Base-by-base conservation (phyloP, 2,888 invertebrate genomes). In the Bombylius discolor region DNA sequence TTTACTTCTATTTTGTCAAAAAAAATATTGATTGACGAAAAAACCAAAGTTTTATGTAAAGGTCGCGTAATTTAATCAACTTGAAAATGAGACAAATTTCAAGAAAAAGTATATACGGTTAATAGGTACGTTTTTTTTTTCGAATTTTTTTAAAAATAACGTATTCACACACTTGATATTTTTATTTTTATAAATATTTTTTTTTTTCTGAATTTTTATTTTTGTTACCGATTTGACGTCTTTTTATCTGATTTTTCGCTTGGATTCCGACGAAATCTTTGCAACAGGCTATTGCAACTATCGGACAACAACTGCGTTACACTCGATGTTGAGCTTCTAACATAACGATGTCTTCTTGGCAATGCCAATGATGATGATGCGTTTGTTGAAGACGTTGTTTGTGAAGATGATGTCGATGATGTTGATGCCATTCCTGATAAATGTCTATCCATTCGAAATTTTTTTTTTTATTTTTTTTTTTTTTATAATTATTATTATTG, bases 241-340 rank as follows among this genome's bases (percentile, higher is more conserved):
- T 62, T 52, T 59, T 74, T 73, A 67, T 81, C 81, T 62, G 76
- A 75, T 72, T 81, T 81, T 74, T 82, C 83, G 52, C 89, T 89
- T 47, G 89, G 88, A 51, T 87, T 87, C 60, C 90, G 81, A 61
- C 86, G 80, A 66, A 92, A 78, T 63, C 89, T 80, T 70, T 89
- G 89, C 66, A 92, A 80, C 63, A 92, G 79, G 75, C 82, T 91
- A 67, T 88, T 87, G 75, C 89, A 92, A 64, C 90, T 89, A 71
- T 92, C 91, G 64, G 85, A 86, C 64, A 92, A 77, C 66, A 92
- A 77, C 74, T 92, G 91, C 62, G 89, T 86, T 65, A 92, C 89
- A 76, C 89, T 90, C 53, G 84, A 83, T 49, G 85, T 84, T 53
- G 90, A 87, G 61, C 82, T 78, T 60, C 91, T 83, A 62, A 84